phyloP scores from a whole-genome alignment of 2,113 vertebrate species.

The Hippoglossus stenolepis region DNA sequence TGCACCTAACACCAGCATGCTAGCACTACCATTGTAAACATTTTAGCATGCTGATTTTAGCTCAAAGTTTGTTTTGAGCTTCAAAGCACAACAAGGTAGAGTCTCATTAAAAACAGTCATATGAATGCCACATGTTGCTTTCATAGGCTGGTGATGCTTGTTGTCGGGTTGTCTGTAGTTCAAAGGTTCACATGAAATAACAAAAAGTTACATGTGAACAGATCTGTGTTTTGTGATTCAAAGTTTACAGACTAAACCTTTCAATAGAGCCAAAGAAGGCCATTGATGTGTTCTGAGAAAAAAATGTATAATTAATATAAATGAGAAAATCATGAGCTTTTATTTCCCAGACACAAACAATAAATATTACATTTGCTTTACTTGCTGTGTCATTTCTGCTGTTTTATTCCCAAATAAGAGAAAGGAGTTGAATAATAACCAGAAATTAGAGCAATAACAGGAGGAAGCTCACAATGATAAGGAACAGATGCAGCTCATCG shows the following conservation, averaged over 20 bases:
- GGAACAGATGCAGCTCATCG: too few species aligned
- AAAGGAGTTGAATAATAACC: background rate
- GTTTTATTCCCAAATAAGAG: background rate
- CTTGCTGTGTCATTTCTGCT: slow-evolving; percentile 2
- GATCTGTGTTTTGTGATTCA: background rate
- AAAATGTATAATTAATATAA: background rate
- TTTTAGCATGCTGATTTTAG: too few species aligned
- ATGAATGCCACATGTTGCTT: background rate
- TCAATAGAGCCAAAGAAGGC: too few species aligned
- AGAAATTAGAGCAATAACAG: slow-evolving; percentile 3
- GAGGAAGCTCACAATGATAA: slow-evolving; percentile 5
- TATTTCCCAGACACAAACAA: slow-evolving; percentile 4
- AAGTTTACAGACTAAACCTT: too few species aligned
- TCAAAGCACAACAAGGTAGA: too few species aligned
- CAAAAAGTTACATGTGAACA: background rate
- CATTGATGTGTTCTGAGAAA: background rate
- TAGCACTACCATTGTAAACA: too few species aligned
- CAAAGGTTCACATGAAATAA: background rate
- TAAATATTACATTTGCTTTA: background rate
- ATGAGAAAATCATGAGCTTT: background rate
- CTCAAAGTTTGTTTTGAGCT: too few species aligned
- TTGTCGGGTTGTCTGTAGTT: too few species aligned
- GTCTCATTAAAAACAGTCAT: too few species aligned
- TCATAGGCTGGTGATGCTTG: background rate
- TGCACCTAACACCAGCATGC: too few species aligned